These are phyloP conservation scores for Dasyprocta punctata DNA, from an alignment of 2,113 vertebrate species.

Conservation along the genomic window DNA sequence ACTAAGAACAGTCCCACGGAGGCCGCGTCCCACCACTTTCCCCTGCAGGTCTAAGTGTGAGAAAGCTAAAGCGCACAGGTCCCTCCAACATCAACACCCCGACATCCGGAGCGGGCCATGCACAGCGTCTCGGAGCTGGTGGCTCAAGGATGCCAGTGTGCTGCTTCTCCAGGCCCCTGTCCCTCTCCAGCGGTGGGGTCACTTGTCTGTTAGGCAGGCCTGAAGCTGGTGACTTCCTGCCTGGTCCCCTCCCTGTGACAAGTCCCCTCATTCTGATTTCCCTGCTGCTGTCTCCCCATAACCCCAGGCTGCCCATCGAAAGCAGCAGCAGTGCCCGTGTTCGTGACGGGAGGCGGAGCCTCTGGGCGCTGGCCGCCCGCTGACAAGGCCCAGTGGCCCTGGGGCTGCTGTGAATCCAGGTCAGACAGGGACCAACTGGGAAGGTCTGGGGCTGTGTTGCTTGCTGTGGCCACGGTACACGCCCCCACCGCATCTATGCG, in stretches of 20 bases:
- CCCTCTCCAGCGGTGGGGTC: neutral
- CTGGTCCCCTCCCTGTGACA: constrained; percentile 42
- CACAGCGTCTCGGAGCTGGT: rapidly evolving
- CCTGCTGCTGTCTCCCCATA: neutral
- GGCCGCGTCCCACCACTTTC: neutral
- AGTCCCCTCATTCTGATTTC: constrained; percentile 52
- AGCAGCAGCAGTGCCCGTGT: constrained; percentile 17
- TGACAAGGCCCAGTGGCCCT: neutral
- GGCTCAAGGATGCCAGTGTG: neutral
- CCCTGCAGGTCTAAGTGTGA: neutral
- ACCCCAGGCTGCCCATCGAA: neutral
- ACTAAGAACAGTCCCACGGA: neutral
- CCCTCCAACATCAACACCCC: neutral
- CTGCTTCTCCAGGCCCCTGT: neutral
- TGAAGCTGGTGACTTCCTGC: constrained; percentile 55
- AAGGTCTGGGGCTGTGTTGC: neutral
- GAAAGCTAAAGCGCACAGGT: neutral
- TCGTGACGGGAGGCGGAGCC: neutral
- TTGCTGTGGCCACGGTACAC: neutral
- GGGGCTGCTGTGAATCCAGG: neutral
- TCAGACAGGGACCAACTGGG: neutral
- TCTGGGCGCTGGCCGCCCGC: neutral
- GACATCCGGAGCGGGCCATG: too few species aligned
- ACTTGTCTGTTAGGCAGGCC: constrained; percentile 28
- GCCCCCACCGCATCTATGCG: neutral